Conservation (phyloP, 2,888 invertebrate species). For the Cantharis rustica region DNA sequence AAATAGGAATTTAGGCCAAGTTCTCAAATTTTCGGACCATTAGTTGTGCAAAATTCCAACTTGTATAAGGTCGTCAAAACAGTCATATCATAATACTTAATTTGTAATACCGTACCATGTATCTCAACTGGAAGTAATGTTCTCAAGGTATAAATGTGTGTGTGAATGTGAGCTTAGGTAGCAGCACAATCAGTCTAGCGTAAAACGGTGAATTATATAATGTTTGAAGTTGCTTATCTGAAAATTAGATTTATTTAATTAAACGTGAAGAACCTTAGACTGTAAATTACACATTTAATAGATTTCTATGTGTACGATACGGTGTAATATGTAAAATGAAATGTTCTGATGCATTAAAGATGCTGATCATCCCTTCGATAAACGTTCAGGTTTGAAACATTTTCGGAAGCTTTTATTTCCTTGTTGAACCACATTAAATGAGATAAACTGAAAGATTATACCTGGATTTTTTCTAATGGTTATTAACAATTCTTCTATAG, state of each 20-base stretch:
- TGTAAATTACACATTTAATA: not conserved
- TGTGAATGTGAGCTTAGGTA: slow-evolving; percentile 24
- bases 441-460: not conserved
- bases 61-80: not conserved
- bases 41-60: not conserved
- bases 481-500: not conserved
- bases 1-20: not conserved
- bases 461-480: not conserved
- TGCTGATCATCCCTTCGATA: not conserved
- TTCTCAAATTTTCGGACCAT: not conserved
- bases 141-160: slow-evolving; percentile 17
- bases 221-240: not conserved
- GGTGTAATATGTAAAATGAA: not conserved
- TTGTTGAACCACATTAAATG: not conserved
- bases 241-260: not conserved
- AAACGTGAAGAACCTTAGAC: not conserved
- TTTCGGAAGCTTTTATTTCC: slow-evolving; percentile 2
- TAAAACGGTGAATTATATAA: slow-evolving; percentile 23
- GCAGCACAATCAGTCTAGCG: slow-evolving; percentile 21
- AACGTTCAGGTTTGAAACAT: not conserved
- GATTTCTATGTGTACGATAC: not conserved
- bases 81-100: not conserved
- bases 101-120: slow-evolving; percentile 5
- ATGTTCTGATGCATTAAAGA: not conserved
- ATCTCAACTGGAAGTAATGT: slow-evolving; percentile 11